phyloP scores from a whole-genome alignment of 2,888 invertebrate genomes.

The Conomelus anceps region DNA sequence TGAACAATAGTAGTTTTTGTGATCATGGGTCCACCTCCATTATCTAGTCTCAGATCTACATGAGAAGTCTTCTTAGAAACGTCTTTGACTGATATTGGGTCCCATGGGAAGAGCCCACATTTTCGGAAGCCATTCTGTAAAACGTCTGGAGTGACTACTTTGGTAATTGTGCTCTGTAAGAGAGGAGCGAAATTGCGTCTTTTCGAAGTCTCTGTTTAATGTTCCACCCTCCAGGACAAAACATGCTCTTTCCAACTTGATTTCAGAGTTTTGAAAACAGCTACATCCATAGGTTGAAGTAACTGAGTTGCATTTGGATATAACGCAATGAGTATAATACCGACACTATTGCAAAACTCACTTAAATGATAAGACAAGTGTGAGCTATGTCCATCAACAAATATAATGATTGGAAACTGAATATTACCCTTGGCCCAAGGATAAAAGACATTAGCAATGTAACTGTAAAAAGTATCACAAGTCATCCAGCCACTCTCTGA shows the following conservation, averaged over 20 bases:
- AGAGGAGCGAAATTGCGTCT: conserved; percentile 27
- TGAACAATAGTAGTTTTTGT: not conserved
- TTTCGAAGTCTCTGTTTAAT: conserved; percentile 12
- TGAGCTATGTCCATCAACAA: conserved; percentile 41
- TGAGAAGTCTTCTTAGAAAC: not conserved
- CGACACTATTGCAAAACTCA: conserved; percentile 19
- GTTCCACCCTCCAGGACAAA: conserved; percentile 20
- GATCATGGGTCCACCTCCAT: not conserved
- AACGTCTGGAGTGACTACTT: conserved; percentile 18
- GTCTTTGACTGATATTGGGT: not conserved
- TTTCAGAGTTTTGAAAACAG: conserved; percentile 29
- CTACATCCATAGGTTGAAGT: conserved; percentile 31
- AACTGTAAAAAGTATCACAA: conserved; percentile 41
- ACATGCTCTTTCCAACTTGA: conserved; percentile 25
- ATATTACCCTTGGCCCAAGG: conserved; percentile 39
- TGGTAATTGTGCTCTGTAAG: conserved; percentile 23
- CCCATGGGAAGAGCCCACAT: conserved; percentile 30
- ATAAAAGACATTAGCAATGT: conserved; percentile 40
- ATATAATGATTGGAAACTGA: conserved; percentile 39
- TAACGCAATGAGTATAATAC: not conserved
- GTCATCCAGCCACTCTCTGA: conserved; percentile 44
- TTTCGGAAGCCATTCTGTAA: conserved; percentile 27
- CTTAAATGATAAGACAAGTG: conserved; percentile 34
- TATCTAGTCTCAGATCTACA: not conserved
- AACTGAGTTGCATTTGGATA: conserved; percentile 32